Percentiles rank a stretch among this genome's conserved stretches.
Evolutionary conservation across 2,888 invertebrate genomes (phyloP).

Genomic region (Onchidella celtica): DNA sequence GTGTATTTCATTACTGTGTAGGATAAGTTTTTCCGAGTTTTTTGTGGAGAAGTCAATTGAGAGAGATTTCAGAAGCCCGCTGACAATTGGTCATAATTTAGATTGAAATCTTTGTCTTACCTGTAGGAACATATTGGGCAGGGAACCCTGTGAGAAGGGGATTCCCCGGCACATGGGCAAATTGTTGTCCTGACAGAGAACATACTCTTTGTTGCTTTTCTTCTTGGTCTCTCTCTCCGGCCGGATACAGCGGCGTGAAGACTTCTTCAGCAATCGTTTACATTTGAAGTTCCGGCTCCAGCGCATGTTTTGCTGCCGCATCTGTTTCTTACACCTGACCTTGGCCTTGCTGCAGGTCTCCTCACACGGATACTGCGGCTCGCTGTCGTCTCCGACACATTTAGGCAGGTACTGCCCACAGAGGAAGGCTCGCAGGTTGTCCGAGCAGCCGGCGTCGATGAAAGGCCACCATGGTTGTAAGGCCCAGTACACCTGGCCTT

Average conservation of each 20-base stretch:
- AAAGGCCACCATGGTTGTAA: slow-evolving; percentile 69
- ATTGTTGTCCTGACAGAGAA: slow-evolving; percentile 61
- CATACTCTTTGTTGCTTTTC: slow-evolving; percentile 47
- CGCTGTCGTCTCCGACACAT: slow-evolving; percentile 27
- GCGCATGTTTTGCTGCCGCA: slow-evolving; percentile 54
- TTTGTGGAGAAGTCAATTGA: no score
- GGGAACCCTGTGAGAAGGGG: slow-evolving; percentile 59
- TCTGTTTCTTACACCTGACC: slow-evolving; percentile 55
- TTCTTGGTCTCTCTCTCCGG: slow-evolving; percentile 55
- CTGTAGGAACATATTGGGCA: slow-evolving; percentile 73
- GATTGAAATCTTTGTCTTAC: slow-evolving; percentile 33
- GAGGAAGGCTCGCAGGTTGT: slow-evolving; percentile 65
- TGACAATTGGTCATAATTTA: no score
- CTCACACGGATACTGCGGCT: slow-evolving; percentile 61
- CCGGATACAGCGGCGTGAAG: slow-evolving; percentile 47
- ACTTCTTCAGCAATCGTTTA: slow-evolving; percentile 37
- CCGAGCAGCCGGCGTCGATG: slow-evolving; percentile 70
- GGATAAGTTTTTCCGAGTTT: no score
- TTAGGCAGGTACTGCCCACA: slow-evolving; percentile 68
- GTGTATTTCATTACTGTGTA: no score
- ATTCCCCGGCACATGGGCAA: slow-evolving; percentile 64
- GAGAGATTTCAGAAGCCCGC: no score
- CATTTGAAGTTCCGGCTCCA: slow-evolving; percentile 61
- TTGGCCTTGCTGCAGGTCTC: slow-evolving; percentile 65
- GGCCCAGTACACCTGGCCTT: slow-evolving; percentile 66